phyloP scores from a whole-genome alignment of 2,113 vertebrate species.

The Motacilla tschutschensis region DNA sequence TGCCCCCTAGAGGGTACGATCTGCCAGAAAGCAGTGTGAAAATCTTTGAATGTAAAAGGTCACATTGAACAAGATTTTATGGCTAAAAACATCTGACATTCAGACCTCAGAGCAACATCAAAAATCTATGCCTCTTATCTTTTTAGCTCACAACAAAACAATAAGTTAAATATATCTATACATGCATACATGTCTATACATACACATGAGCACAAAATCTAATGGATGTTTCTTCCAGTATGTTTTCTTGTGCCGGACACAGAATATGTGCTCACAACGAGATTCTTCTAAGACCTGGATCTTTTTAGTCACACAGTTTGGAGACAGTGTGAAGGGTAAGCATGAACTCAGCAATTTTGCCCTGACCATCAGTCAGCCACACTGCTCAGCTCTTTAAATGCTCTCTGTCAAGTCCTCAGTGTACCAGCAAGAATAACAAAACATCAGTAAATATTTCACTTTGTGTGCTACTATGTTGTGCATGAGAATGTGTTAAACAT shows the following conservation, averaged over 20 bases:
- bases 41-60: not conserved
- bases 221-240: not conserved
- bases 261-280: not conserved
- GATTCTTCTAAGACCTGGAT: not conserved
- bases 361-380: not conserved
- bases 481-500: not conserved
- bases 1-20: not conserved
- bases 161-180: not conserved
- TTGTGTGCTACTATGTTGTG: not conserved
- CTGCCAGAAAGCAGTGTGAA: not conserved
- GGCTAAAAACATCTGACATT: not conserved
- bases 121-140: not conserved
- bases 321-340: not conserved
- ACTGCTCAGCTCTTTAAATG: not conserved
- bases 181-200: not conserved
- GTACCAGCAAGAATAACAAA: not conserved
- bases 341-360: not conserved
- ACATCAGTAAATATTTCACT: not conserved
- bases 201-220: not conserved
- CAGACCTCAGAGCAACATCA: not conserved
- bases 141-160: not conserved
- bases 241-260: not conserved
- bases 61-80: not conserved
- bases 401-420: not conserved
- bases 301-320: not conserved